Percentiles rank a stretch among this genome's conserved stretches.
Evolutionary conservation across 2,888 invertebrate species (phyloP).

Genomic region (Buathra laborator): DNA sequence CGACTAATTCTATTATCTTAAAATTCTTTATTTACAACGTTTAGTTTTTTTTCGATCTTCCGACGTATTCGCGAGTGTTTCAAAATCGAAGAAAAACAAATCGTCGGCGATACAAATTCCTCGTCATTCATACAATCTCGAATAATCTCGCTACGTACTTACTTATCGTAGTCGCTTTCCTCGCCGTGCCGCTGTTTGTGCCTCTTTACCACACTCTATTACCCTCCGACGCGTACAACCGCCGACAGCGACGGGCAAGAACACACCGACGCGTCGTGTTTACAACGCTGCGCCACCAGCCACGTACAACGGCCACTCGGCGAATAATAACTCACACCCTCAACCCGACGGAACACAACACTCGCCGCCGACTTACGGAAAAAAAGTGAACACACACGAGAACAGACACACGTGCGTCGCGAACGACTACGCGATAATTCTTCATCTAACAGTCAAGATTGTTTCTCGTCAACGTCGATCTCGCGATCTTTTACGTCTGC

Average conservation of each 20-base stretch:
- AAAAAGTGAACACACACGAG: not conserved
- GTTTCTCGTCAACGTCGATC: not conserved
- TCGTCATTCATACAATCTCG: not conserved
- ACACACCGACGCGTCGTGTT: not conserved
- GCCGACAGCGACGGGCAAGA: not conserved
- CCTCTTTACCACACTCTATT: not conserved
- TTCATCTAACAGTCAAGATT: constrained; percentile 10
- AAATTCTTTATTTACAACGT: not conserved
- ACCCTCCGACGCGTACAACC: not conserved
- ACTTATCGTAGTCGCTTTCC: not conserved
- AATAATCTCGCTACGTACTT: not conserved
- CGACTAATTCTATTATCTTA: not conserved
- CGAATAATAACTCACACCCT: constrained; percentile 3
- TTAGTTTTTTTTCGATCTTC: not conserved
- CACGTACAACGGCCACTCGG: not conserved
- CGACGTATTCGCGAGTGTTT: not conserved
- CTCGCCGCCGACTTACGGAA: not conserved
- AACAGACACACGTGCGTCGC: not conserved
- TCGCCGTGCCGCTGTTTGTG: not conserved
- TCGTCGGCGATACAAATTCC: constrained; percentile 4
- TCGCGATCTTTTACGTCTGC: not conserved
- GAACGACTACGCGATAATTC: not conserved
- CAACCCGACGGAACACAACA: not conserved
- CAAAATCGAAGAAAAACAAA: not conserved
- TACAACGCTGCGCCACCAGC: constrained; percentile 16